These are phyloP conservation scores for Lepidurus packardi DNA, from an alignment of 1,140 invertebrate genomes.

Conservation along the genomic window DNA sequence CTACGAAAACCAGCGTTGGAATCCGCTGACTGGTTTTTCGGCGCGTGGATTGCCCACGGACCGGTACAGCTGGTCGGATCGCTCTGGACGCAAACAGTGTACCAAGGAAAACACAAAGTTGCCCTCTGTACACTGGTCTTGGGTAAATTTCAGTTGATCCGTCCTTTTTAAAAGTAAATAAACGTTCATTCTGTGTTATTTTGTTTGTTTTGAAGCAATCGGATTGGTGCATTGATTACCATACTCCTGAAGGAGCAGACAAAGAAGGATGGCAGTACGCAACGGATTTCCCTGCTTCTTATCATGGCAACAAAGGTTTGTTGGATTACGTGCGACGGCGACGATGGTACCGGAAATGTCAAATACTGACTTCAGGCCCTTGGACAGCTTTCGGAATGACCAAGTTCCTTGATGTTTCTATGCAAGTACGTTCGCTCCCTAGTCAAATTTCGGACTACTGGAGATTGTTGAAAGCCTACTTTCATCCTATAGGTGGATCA, in stretches of 20 bases:
- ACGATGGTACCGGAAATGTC: conserved; percentile 76
- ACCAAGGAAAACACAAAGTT: conserved; percentile 78
- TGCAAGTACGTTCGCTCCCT: conserved; percentile 54
- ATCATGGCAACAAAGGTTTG: conserved; percentile 75
- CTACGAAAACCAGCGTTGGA: conserved; percentile 61
- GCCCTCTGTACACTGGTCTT: conserved; percentile 78
- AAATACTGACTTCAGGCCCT: conserved; percentile 72
- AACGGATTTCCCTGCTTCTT: conserved; percentile 78
- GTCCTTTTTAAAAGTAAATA: conserved; percentile 19
- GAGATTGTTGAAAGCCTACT: too few relatives aligned
- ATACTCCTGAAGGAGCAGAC: conserved; percentile 79
- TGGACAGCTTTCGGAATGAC: conserved; percentile 80
- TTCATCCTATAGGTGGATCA: too few relatives aligned
- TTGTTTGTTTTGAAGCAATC: conserved; percentile 54
- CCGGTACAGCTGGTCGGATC: conserved; percentile 70
- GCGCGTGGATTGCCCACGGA: conserved; percentile 78
- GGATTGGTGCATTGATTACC: conserved; percentile 84
- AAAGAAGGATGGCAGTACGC: conserved; percentile 91
- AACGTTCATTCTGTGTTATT: too few relatives aligned
- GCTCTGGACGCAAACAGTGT: conserved; percentile 68
- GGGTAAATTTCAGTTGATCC: conserved; percentile 51
- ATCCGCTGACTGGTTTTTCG: conserved; percentile 75
- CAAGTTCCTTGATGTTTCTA: conserved; percentile 70
- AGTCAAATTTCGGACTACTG: too few relatives aligned
- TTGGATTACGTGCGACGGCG: conserved; percentile 81